A percentile compares a stretch with the other conserved stretches of the same genome.
Conservation (phyloP, 2,888 invertebrate genomes). For the Hipparchia sbordonii region DNA sequence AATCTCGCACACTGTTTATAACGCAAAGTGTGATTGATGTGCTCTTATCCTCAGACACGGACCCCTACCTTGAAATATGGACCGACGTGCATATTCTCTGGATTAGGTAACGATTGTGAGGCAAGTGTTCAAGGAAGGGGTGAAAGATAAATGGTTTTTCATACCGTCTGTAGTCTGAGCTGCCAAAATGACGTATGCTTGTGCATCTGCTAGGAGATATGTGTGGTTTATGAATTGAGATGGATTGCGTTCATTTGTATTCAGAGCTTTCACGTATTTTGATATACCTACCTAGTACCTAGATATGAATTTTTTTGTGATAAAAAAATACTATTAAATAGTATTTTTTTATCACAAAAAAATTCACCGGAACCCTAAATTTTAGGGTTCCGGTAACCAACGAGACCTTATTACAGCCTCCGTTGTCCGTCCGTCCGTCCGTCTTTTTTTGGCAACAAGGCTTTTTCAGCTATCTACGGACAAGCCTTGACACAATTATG, state of each 20-base stretch:
- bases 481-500: too few relatives aligned
- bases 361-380: too few relatives aligned
- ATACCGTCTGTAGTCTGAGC: conserved; percentile 24
- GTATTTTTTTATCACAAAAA: too few relatives aligned
- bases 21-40: conserved; percentile 74
- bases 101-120: conserved; percentile 35
- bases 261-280: neutral
- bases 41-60: conserved; percentile 69
- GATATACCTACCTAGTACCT: too few relatives aligned
- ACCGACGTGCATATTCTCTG: conserved; percentile 57
- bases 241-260: conserved; percentile 8
- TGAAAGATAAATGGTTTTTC: conserved; percentile 37
- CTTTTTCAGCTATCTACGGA: too few relatives aligned
- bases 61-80: conserved; percentile 63
- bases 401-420: too few relatives aligned
- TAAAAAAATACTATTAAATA: too few relatives aligned
- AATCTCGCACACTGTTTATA: conserved; percentile 58
- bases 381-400: too few relatives aligned
- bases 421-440: too few relatives aligned
- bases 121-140: conserved; percentile 32
- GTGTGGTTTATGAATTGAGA: conserved; percentile 23
- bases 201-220: conserved; percentile 13
- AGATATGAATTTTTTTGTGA: too few relatives aligned
- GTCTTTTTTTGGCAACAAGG: neutral
- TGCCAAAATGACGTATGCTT: conserved; percentile 29